Base-by-base conservation (phyloP, 2,113 vertebrate genomes). In the Melozone crissalis region DNA sequence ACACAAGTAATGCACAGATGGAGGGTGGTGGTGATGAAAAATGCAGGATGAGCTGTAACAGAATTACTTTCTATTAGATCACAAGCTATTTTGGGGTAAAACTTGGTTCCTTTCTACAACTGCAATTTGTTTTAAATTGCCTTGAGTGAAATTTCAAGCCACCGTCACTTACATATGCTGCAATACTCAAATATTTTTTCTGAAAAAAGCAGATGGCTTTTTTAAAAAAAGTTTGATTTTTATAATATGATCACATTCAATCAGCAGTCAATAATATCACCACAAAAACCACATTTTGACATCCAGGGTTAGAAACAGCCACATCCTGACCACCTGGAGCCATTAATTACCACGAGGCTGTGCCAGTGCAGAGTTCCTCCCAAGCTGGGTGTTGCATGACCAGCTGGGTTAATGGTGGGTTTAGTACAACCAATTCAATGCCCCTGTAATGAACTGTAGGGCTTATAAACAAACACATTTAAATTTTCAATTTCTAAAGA, bases 1-100 rank as follows among this genome's bases (percentile, higher is more conserved):
- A 77, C 69, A 51, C 46, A 92, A 97, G 90, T 79, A 94, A 93
- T 31, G 90, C 92, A 92, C 94, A 94, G 87, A 95, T 93, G 91
- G 86, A 92, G 83, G 23, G 47, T 65, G 63, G 49, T 93, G 46
- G 68, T 63, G 76, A 62, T 88, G 90, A 84, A 94, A 92, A 85
- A 89, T 51, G 58, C 72, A 86, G 84, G 44, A 90, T 90, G 94
- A 95, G 83, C 88, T 95, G 58, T 77, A 94, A 65, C n/a, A 74
- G 62, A 92, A 47, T 75, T 84, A 74, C 55, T 81, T 94, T 84
- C 73, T 89, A 12, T 94, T 81, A 94, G 76, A 94, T 88, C 93
- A 96, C 41, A 68, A 46, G 57, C 80, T 96, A 89, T 95, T 93
- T 87, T 92, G 4, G 66, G 73, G 27, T 72, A 90, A 89, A 84